Evolutionary conservation across 1,140 invertebrate genomes (phyloP), one percentile per base, ranked within the genome.

Genomic region (Octopus sinensis): DNA sequence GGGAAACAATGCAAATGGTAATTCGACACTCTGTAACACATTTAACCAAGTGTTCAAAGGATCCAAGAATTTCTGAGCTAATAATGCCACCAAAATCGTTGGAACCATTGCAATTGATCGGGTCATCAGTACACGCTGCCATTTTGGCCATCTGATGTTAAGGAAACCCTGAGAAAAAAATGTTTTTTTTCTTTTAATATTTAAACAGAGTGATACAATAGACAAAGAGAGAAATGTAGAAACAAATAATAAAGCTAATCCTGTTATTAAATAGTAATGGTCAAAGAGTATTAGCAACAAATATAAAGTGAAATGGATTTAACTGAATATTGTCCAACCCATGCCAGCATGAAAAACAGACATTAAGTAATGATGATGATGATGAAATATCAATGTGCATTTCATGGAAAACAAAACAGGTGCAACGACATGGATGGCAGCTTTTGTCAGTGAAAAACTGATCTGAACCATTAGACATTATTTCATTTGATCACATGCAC

Each of bases 41-140:
- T 97, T 97, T 4, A 98, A 91, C 79, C 95, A 92, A 88, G 96
- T 96, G 88, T 97, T 97, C 94, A 98, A 94, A 43, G 90, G 91
- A 73, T 95, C 95, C 71, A 98, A 91, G 84, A 96, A 92, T 43
- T 94, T 89, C 83, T 96, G 94, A 77, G 94, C 91, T 76, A 86
- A 94, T 83, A 94, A 93, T 4, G 96, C 95, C 0, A 96, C 92
- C 12, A 94, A 92, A 82, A 97, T 95, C 12, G 96, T 97, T 6
- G 96, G 96, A 9, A 95, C 90, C 86, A 97, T 97, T 43, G 96
- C 96, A 84, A 97, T 95, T 4, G 94, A 93, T 83, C 96, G 92
- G 0, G 96, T 97, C 79, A 96, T 92, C 6, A 97, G 89, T 4
- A 97, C 95, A 91, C 96, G 90, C 87, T 95, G 95, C 96, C 96